Conservation (phyloP, 2,888 invertebrate genomes). For the Nephrotoma flavescens region DNA sequence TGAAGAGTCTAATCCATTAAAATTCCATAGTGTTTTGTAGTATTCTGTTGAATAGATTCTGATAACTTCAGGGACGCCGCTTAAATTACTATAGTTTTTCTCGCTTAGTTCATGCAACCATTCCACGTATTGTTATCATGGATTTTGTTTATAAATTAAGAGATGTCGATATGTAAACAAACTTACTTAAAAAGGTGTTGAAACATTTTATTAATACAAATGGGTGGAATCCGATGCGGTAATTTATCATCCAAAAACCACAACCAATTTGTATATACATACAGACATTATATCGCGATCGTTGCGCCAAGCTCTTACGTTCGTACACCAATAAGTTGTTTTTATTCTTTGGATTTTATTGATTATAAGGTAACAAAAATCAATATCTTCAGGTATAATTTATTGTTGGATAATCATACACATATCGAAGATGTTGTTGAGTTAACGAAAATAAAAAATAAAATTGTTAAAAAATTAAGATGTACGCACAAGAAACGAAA, state of each 20-base stretch:
- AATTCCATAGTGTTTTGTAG: too few relatives aligned
- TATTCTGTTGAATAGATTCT: too few relatives aligned
- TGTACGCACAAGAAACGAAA: background rate
- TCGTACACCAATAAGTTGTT: background rate
- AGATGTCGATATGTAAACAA: background rate
- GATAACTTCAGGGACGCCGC: too few relatives aligned
- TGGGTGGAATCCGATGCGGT: background rate
- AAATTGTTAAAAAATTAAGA: background rate
- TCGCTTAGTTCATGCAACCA: too few relatives aligned
- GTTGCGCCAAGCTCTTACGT: background rate
- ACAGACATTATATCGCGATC: background rate
- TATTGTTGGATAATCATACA: background rate
- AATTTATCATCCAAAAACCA: background rate
- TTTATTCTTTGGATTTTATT: background rate
- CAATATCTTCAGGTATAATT: background rate
- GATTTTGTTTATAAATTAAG: background rate
- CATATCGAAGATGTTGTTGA: background rate
- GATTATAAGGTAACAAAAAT: background rate
- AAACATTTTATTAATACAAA: background rate
- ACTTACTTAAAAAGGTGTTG: background rate
- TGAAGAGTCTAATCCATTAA: too few relatives aligned
- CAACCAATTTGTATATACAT: background rate
- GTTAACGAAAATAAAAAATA: background rate
- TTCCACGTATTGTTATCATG: background rate
- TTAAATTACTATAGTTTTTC: too few relatives aligned